Evolutionary conservation across 2,113 vertebrate genomes (phyloP).

Genomic region (Todiramphus saurophagus): DNA sequence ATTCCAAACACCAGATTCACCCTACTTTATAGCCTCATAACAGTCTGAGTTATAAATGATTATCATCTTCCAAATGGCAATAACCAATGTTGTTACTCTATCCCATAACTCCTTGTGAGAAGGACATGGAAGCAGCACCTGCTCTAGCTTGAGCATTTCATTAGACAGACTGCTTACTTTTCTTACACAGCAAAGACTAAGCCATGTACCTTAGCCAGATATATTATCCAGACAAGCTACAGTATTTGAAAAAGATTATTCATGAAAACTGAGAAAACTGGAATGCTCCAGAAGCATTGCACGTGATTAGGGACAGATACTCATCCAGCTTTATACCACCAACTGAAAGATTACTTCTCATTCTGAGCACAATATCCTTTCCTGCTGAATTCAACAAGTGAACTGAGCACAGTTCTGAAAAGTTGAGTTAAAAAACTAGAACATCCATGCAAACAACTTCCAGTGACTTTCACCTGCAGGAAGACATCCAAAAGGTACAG

Average conservation of each 20-base stretch:
- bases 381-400: background rate
- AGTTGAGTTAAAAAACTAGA: background rate
- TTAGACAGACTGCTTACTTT: background rate
- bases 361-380: background rate
- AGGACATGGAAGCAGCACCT: background rate
- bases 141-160: background rate
- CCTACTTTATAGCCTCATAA: conserved; percentile 23
- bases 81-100: background rate
- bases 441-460: background rate
- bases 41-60: conserved; percentile 33
- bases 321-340: background rate
- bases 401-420: background rate
- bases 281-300: background rate
- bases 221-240: background rate
- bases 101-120: background rate
- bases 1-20: background rate
- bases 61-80: conserved; percentile 14
- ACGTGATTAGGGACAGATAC: background rate
- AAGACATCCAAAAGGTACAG: background rate
- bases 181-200: background rate
- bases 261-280: background rate
- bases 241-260: background rate
- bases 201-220: background rate
- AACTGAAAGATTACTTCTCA: background rate
- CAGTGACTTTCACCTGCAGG: background rate